A percentile compares a stretch with the other conserved stretches of the same genome.
Conservation (phyloP, 1,140 invertebrate species). For the Drosophila lacteicornis region DNA sequence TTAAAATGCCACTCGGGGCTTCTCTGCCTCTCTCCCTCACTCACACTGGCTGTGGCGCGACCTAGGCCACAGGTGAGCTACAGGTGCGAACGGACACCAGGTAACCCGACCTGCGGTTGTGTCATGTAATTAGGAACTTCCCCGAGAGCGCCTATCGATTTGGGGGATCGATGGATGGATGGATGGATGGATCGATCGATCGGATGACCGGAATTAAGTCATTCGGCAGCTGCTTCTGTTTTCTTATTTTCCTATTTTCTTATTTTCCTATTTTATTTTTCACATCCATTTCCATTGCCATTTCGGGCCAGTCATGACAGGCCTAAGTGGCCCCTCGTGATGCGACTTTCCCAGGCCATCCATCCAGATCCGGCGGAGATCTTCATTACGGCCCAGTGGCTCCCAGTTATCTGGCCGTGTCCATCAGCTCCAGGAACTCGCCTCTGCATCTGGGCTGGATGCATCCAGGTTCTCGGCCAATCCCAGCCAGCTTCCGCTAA, state of each 20-base stretch:
- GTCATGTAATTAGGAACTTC: constrained; percentile 82
- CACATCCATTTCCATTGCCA: background rate
- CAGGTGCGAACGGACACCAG: constrained; percentile 46
- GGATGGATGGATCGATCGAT: constrained; percentile 43
- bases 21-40: background rate
- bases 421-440: constrained; percentile 39
- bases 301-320: constrained; percentile 40
- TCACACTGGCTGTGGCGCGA: background rate
- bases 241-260: background rate
- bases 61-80: constrained; percentile 42
- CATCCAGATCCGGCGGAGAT: constrained; percentile 44
- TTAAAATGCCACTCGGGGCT: constrained; percentile 68
- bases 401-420: constrained; percentile 27
- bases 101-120: constrained; percentile 66
- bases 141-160: constrained; percentile 41
- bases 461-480: constrained; percentile 20
- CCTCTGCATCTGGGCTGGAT: constrained; percentile 2
- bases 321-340: constrained; percentile 47
- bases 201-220: constrained; percentile 57
- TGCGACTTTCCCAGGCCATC: constrained; percentile 66
- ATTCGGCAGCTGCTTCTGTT: constrained; percentile 43
- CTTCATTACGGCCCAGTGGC: constrained; percentile 48
- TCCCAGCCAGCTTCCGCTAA: constrained; percentile 52
- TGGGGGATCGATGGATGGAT: constrained; percentile 20
- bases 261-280: background rate